Base-by-base conservation (phyloP, 2,113 vertebrate species). In the Cavia porcellus region DNA sequence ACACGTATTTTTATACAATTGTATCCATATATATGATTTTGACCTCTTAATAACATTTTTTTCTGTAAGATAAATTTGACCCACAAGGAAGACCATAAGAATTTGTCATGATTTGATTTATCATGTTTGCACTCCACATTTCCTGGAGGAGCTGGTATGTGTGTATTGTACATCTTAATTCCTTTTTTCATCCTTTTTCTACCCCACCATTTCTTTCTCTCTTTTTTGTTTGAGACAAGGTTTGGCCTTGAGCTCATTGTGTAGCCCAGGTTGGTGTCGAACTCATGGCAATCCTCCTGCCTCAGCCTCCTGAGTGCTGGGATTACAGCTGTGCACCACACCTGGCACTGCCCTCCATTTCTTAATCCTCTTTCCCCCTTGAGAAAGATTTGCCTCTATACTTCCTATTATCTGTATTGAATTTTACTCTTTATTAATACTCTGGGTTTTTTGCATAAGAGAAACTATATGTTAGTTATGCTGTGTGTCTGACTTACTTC, bases 31-130 rank as follows among this genome's bases (percentile, higher is more conserved):
- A 42, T 32, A 61, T 59, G 61, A 77, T 57, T 95, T 93, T 92
- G 28, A 89, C 80, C 22, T 82, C 35, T 79, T 89, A 62, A 89
- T 38, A 85, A 61, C 47, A 92, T 42, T n/a, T 28, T 87, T 96
- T 90, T 84, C 61, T 80, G 6, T 95, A 57, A 70, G 50, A 66
- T 61, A 57, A 42, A 74, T 93, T 68, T 86, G 90, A 95, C 61
- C 12, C n/a, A n/a, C 35, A 82, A n/a, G 80, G 47, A 72, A n/a
- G 79, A 89, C 42, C 20, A 38, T 50, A 68, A 68, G 59, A 28
- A 59, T 45, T 77, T 32, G 77, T 24, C 35, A 47, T 32, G 42
- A 57, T 83, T 93, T 70, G 32, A 50, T 47, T 79, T 30, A 14
- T 42, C n/a, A 11, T 11, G 38, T 24, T 38, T 24, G 38, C 20